Conservation (phyloP, 2,797 vertebrate genomes). For the Psittacula derbiana region DNA sequence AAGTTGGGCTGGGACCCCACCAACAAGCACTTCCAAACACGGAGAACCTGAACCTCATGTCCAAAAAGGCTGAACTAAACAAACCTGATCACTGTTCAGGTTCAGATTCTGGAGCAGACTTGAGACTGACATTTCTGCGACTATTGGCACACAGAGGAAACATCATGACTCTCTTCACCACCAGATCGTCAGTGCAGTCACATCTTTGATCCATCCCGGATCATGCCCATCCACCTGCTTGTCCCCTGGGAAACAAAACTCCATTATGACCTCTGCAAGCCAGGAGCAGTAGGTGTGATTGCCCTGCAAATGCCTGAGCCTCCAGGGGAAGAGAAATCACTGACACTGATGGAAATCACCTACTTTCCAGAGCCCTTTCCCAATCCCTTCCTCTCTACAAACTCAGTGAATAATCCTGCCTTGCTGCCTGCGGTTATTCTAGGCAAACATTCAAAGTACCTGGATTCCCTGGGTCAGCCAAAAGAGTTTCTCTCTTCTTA, state of each 20-base stretch:
- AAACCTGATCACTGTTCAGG: not conserved
- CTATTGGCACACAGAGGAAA: not conserved
- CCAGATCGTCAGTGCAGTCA: not conserved
- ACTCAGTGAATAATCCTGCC: not conserved
- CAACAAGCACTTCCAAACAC: not conserved
- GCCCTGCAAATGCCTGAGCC: not conserved
- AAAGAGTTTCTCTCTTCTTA: not conserved
- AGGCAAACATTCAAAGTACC: not conserved
- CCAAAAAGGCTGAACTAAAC: not conserved
- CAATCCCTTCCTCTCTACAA: not conserved
- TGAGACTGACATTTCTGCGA: not conserved
- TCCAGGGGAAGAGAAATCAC: not conserved
- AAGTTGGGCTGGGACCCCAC: no score
- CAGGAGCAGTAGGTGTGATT: not conserved
- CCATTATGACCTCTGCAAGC: not conserved
- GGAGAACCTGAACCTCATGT: not conserved
- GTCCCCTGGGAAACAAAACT: not conserved
- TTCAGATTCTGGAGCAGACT: not conserved
- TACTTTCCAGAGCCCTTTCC: not conserved
- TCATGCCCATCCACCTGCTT: not conserved
- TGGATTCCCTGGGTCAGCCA: not conserved
- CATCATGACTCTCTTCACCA: not conserved
- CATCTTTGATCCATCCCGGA: not conserved
- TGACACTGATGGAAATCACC: not conserved
- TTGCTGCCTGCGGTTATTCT: not conserved